phyloP scores from a whole-genome alignment of 2,113 vertebrate genomes.

The Charina bottae region DNA sequence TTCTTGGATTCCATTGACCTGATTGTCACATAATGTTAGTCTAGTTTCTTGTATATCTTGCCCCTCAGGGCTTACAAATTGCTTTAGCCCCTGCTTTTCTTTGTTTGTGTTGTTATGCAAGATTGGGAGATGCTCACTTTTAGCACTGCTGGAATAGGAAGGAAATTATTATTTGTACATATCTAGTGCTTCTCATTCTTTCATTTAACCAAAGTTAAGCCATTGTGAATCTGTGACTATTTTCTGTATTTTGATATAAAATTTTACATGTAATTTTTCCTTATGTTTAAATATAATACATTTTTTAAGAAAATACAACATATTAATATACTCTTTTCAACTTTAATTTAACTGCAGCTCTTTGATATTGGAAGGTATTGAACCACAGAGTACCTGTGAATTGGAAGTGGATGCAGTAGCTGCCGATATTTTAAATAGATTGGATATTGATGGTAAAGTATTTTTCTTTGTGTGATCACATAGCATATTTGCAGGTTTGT shows the following conservation, averaged over 20 bases:
- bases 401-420: slow-evolving; percentile 97
- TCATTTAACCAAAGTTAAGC: not conserved
- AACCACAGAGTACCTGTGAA: slow-evolving; percentile 94
- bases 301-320: slow-evolving; percentile 13
- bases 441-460: slow-evolving; percentile 91
- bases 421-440: slow-evolving; percentile 92
- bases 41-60: not conserved
- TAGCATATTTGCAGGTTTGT: slow-evolving; percentile 3
- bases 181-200: not conserved
- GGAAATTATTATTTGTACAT: not conserved
- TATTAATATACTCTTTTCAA: not conserved
- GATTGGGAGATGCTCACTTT: not conserved
- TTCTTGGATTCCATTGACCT: not conserved
- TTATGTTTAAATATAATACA: not conserved
- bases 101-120: not conserved
- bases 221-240: not conserved
- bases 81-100: not conserved
- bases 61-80: not conserved
- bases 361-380: slow-evolving; percentile 86
- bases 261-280: not conserved
- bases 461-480: slow-evolving; percentile 23
- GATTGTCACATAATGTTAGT: not conserved
- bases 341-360: slow-evolving; percentile 80
- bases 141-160: not conserved
- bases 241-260: not conserved